A percentile compares a stretch with the other conserved stretches of the same genome.
Conservation (phyloP, 2,113 vertebrate genomes). For the Albula goreensis region DNA sequence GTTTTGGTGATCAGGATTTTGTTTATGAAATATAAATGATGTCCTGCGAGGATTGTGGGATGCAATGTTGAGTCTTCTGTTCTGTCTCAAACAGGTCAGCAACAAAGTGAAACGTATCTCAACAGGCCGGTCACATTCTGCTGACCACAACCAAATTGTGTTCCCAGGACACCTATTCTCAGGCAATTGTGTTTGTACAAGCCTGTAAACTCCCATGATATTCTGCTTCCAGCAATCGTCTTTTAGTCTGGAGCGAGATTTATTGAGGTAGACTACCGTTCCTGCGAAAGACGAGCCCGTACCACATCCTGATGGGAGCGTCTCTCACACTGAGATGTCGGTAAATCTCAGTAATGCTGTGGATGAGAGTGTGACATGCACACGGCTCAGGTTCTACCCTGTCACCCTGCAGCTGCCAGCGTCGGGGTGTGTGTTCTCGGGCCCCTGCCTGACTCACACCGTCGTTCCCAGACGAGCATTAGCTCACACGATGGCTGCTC, state of each 20-base stretch:
- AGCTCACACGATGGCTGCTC: neutral
- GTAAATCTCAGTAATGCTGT: neutral
- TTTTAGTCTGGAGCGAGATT: neutral
- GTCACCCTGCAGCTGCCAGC: neutral
- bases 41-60: neutral
- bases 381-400: neutral
- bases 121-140: neutral
- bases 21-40: neutral
- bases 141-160: neutral
- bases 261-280: neutral
- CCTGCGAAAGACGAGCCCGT: no score
- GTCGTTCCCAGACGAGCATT: neutral
- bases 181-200: neutral
- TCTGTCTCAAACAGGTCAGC: neutral
- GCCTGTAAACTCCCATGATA: neutral
- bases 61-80: neutral
- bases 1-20: no score
- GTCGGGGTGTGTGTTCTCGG: neutral
- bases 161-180: neutral
- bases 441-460: no score
- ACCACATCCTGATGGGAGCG: neutral
- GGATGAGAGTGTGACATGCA: neutral
- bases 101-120: neutral
- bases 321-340: neutral
- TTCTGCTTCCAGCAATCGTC: neutral